Conservation (phyloP, 2,797 vertebrate genomes). For the Ctenopoma multispine region DNA sequence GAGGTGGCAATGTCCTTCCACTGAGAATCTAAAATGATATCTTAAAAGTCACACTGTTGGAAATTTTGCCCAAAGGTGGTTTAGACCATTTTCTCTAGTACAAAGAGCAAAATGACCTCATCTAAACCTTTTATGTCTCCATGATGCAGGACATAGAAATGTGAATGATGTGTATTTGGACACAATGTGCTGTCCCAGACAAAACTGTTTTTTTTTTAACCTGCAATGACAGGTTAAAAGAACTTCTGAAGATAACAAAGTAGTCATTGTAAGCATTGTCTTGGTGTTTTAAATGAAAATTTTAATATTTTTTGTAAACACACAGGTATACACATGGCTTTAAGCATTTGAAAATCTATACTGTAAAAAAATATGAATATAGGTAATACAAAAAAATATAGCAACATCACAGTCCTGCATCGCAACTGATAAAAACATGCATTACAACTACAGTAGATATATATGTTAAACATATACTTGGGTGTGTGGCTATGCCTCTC, state of each 20-base stretch:
- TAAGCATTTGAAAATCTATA: not conserved
- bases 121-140: no score
- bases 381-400: not conserved
- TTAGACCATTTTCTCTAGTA: not conserved
- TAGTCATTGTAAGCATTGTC: no score
- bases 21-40: not conserved
- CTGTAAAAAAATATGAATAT: not conserved
- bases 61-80: conserved; percentile 1
- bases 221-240: no score
- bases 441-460: no score
- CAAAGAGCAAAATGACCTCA: not conserved
- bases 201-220: no score
- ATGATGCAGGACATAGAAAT: no score
- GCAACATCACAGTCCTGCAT: no score
- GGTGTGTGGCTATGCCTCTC: not conserved
- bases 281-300: no score
- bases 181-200: no score
- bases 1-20: conserved; percentile 46
- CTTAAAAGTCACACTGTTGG: not conserved
- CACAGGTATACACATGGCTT: not conserved
- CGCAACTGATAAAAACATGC: no score
- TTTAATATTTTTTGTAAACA: no score
- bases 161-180: not conserved
- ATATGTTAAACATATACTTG: not conserved
- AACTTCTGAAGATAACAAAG: no score